These are phyloP conservation scores for Pseudoatta argentina DNA, from an alignment of 1,140 invertebrate genomes.

Conservation along the genomic window DNA sequence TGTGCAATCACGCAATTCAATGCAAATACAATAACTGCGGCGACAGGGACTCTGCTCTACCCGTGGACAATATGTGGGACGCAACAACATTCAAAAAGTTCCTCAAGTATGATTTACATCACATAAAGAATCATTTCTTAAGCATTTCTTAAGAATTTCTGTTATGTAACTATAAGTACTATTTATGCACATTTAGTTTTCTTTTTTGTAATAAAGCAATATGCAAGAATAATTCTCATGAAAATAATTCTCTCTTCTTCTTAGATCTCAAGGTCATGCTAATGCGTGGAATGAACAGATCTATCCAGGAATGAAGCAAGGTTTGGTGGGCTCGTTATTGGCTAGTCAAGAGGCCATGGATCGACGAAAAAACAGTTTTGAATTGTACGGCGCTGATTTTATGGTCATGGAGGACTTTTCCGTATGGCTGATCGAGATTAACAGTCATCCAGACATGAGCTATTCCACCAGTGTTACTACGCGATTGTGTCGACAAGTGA, in stretches of 20 bases:
- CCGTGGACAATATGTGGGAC: constrained; percentile 90
- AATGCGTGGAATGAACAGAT: constrained; percentile 93
- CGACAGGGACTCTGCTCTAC: constrained; percentile 91
- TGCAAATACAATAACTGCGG: constrained; percentile 94
- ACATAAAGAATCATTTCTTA: background rate
- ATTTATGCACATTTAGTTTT: background rate
- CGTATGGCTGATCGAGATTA: constrained; percentile 92
- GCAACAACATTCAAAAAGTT: constrained; percentile 84
- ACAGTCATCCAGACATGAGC: constrained; percentile 96
- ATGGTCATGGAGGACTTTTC: constrained; percentile 95
- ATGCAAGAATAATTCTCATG: background rate
- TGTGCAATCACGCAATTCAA: constrained; percentile 98
- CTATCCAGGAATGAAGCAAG: constrained; percentile 96
- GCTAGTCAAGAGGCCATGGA: constrained; percentile 95
- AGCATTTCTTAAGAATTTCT: background rate
- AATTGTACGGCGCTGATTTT: constrained; percentile 97
- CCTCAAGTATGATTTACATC: constrained; percentile 78
- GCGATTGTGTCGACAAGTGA: constrained; percentile 93
- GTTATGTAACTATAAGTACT: constrained; percentile 1
- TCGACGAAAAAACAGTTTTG: constrained; percentile 95
- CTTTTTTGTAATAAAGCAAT: background rate
- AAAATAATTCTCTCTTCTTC: constrained; percentile 4
- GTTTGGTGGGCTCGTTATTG: constrained; percentile 94
- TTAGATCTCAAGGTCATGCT: constrained; percentile 88
- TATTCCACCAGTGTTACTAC: constrained; percentile 95